These are phyloP conservation scores for Encarsia formosa DNA, from an alignment of 2,888 invertebrate species.

Conservation along the genomic window DNA sequence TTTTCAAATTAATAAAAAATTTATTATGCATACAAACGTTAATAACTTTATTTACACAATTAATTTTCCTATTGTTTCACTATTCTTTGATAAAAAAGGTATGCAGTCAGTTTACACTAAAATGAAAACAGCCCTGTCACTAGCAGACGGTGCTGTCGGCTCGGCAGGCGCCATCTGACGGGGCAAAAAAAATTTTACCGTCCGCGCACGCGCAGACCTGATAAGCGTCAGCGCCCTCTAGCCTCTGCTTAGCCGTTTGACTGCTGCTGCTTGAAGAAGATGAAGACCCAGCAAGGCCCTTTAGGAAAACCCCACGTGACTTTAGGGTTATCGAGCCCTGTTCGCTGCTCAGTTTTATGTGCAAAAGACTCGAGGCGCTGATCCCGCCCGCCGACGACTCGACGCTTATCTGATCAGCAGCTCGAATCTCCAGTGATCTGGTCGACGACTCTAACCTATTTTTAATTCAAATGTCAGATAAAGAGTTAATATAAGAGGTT, in stretches of 20 bases:
- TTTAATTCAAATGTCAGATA: too few relatives aligned
- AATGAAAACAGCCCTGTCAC: too few relatives aligned
- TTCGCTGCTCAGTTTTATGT: constrained; percentile 75
- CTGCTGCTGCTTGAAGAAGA: too few relatives aligned
- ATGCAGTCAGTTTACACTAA: too few relatives aligned
- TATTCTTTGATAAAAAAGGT: too few relatives aligned
- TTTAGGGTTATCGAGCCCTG: constrained; percentile 68
- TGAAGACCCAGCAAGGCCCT: constrained; percentile 38
- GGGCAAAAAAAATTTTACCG: constrained; percentile 76
- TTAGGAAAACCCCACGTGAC: constrained; percentile 59
- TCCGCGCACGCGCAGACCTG: constrained; percentile 90
- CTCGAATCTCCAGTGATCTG: constrained; percentile 76
- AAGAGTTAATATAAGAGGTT: too few relatives aligned
- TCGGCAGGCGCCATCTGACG: constrained; percentile 74
- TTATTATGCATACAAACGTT: too few relatives aligned
- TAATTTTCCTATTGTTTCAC: too few relatives aligned
- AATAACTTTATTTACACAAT: too few relatives aligned
- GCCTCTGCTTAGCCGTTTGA: constrained; percentile 32
- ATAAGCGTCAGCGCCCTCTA: constrained; percentile 16
- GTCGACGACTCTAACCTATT: constrained; percentile 90
- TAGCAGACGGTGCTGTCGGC: constrained; percentile 55
- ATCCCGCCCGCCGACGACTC: constrained; percentile 87
- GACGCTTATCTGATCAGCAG: constrained; percentile 75
- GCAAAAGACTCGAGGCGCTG: constrained; percentile 74
- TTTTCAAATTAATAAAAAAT: too few relatives aligned